phyloP scores from a whole-genome alignment of 2,113 vertebrate species.

The Marcusenius ussheri region DNA sequence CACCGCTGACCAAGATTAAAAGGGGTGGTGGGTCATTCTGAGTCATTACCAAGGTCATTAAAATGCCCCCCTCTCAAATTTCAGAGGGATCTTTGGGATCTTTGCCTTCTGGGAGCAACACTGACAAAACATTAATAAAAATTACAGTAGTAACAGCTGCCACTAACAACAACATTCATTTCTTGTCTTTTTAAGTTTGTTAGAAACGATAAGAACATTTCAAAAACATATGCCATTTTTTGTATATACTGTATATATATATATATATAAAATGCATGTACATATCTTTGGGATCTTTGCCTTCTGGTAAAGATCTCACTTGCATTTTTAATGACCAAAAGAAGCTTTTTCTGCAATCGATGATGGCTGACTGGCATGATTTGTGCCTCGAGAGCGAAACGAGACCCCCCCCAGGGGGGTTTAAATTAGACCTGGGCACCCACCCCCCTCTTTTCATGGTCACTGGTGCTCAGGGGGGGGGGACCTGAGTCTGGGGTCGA shows the following conservation, averaged over 20 bases:
- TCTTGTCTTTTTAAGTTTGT: neutral
- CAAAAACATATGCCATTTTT: neutral
- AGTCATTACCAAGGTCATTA: neutral
- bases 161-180: neutral
- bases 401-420: neutral
- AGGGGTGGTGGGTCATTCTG: neutral
- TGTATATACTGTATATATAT: too few species aligned
- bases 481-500: neutral
- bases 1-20: neutral
- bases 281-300: too few species aligned
- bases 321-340: slow-evolving; percentile 5
- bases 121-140: neutral
- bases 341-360: neutral
- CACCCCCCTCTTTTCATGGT: neutral
- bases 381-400: neutral
- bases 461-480: neutral
- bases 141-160: neutral
- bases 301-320: too few species aligned
- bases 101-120: neutral
- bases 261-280: slow-evolving; percentile 2
- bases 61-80: neutral
- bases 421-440: neutral
- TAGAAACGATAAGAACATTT: neutral
- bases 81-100: neutral
- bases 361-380: neutral